Base-by-base conservation (phyloP, 2,888 invertebrate species). In the Escarpia spicata region DNA sequence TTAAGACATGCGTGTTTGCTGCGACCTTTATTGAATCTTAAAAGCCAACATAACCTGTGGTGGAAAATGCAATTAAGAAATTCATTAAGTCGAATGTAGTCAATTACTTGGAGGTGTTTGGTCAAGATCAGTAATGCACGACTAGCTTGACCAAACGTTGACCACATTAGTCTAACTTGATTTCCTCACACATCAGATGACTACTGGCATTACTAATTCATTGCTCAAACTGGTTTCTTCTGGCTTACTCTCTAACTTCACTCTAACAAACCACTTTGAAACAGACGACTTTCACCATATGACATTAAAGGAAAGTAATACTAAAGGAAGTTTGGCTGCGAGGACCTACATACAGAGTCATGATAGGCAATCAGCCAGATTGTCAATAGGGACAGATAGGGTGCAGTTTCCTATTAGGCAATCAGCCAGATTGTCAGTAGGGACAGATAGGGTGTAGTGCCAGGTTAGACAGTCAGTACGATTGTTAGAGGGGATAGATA, bases 41-140 rank as follows among this genome's bases (percentile, higher is more conserved):
- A 26, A 75, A 75, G 75, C 75, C 75, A 2, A 15, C 19, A 75
- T 75, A 26, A 75, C 75, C 26, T 75, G 75, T 75, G 75, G 75
- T 75, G 75, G 75, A 75, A 75, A 75, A 75, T 75, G 75, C 75
- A 75, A 75, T 75, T 75, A 75, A 75, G 75, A 75, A 75, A 75
- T 75, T 75, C 75, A 75, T 75, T 75, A 75, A 75, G 75, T 75
- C 75, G n/a, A 75, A 75, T 75, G 75, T 75, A 19, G n/a, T 75
- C 75, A 75, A 75, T 75, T n/a, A 75, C 75, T 75, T 9, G 75
- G 75, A 26, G 19, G 75, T 75, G 75, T 75, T 75, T 75, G n/a
- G 26, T 19, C 19, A 26, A 75, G 75, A 26, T 26, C 26, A 26
- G 75, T 15, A 75, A 15, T 75, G 75, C 4, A 26, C 75, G 19